Evolutionary conservation across 2,113 vertebrate species (phyloP), one percentile per base, ranked within the genome.

Genomic region (Petrocephalus microphthalmus): DNA sequence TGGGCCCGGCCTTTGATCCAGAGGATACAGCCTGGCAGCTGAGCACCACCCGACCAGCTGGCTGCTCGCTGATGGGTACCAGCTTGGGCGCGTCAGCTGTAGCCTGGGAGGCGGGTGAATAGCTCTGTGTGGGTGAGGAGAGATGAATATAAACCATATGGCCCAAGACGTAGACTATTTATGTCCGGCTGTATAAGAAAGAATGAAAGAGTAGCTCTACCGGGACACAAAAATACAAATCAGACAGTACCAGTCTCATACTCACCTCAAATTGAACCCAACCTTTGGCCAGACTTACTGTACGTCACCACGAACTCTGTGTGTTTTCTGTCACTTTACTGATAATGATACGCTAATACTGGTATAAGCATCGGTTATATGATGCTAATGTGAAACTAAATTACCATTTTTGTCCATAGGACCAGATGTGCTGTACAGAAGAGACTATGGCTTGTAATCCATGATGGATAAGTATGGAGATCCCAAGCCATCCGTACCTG

Each of bases 31-130:
- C 92, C 89, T 94, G 95, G 47, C 93, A 87, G 0, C 91, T 29
- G 51, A 92, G 89, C 86, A 94, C 90, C 67, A 94, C 93, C 87
- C 94, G 91, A 56, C 91, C 87, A 0, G 94, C 90, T 47, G 94
- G 95, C 89, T 25, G 91, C 88, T 96, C 90, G 85, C 88, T 92
- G 86, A 90, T 8, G 53, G 95, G 90, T 60, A 95, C 89, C 22
- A 94, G 93, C 94, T 97, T 99, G 89, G 97, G 93, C 91, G 98
- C 96, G 91, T 99, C 97, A 92, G 95, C 91, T 91, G 91, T 82
- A 52, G 91, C 87, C 87, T 91, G 93, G 42, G 96, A 92, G 91
- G 92, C 91, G 91, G 95, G 90, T 90, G 95, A 91, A 90, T 96
- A 94, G 91, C 95, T 93, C 98, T 98, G 94, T 67, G 51, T 49